Base-by-base conservation (phyloP, 2,888 invertebrate species). In the Girardia tigrina region DNA sequence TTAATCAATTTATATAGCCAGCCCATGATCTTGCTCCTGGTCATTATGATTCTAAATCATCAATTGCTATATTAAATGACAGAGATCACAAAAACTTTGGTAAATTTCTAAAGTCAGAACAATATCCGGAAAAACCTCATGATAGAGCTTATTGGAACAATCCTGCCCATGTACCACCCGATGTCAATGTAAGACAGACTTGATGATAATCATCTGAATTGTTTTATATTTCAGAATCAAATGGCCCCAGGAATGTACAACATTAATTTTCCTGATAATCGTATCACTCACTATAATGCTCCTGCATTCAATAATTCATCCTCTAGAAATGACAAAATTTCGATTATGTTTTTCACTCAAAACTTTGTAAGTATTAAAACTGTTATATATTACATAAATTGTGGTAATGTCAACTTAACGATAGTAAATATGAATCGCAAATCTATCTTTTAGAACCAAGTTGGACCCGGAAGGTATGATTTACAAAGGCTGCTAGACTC, bases 401-500 rank as follows among this genome's bases (percentile, higher is more conserved):
- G n/a, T n/a, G n/a, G n/a, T n/a, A n/a, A n/a, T n/a, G n/a, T n/a
- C n/a, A n/a, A n/a, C n/a, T n/a, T n/a, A n/a, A n/a, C n/a, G n/a
- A n/a, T n/a, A n/a, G n/a, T n/a, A n/a, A n/a, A n/a, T n/a, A n/a
- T n/a, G n/a, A n/a, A 42, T 29, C 75, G 4, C 4, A 1, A 4
- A 71, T 75, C 72, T 69, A 36, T 16, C 12, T 76, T 78, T 27
- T 78, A 83, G 83, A 83, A 83, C 77, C 82, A 82, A 23, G 82
- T 83, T 70, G 83, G 83, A 72, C 80, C 83, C n/a, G 83, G 83
- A 28, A 80, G 83, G 0, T 83, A 83, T 79, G 83, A 83, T 74
- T 78, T 83, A 14, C 82, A 82, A 79, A 82, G 81, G 75, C 82
- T 78, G 78, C 81, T 82, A 16, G 82, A 83, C 28, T 79, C 80